These are phyloP conservation scores for Rattus rattus DNA, from an alignment of 2,113 vertebrate genomes.

Conservation along the genomic window DNA sequence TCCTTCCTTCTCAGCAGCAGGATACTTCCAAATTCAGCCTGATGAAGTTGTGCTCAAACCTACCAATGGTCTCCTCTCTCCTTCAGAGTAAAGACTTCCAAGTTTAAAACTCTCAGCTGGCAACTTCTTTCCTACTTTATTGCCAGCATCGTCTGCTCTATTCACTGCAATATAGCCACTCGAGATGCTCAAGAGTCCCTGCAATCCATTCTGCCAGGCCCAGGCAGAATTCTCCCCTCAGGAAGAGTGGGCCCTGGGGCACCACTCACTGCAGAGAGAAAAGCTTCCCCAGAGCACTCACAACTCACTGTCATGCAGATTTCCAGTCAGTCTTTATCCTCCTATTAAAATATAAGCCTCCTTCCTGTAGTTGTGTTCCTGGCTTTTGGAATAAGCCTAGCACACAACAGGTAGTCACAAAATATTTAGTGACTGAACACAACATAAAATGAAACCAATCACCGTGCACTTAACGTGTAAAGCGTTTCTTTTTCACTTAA, in stretches of 20 bases:
- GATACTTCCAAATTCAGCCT: no score
- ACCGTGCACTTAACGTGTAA: background rate
- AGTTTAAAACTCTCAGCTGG: no score
- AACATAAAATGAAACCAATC: background rate
- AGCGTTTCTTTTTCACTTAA: background rate
- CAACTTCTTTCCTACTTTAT: background rate
- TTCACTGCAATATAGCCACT: rapidly evolving
- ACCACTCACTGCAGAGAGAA: background rate
- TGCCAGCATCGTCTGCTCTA: background rate
- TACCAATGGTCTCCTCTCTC: background rate
- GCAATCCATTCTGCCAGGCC: background rate
- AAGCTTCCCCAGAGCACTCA: background rate
- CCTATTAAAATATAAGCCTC: background rate
- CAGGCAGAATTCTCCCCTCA: background rate
- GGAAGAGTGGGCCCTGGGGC: background rate
- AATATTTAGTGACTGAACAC: background rate
- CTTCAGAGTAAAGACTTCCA: background rate
- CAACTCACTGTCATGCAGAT: no score
- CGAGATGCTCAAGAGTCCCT: background rate
- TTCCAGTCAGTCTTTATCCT: background rate
- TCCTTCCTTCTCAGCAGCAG: background rate
- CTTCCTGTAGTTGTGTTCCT: background rate
- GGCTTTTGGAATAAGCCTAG: background rate
- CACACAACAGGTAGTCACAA: background rate
- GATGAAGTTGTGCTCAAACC: no score